Evolutionary conservation across 30 jellyfish, hydroid and myxozoan species (phyloP).

Genomic region (Hydra vulgaris): DNA sequence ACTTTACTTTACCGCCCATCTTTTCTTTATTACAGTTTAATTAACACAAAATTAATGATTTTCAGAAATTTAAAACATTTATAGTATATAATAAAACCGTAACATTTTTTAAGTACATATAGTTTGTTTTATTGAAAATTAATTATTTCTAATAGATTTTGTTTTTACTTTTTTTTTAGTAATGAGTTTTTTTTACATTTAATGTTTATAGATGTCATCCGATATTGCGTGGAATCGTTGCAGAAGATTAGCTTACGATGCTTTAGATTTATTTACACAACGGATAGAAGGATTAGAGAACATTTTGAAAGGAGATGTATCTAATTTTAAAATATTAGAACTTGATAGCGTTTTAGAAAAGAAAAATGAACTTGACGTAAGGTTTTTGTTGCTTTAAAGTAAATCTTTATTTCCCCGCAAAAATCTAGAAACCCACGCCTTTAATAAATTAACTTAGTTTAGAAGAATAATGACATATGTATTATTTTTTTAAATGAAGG

Average conservation of each 20-base stretch:
- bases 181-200: neutral
- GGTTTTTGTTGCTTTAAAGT: neutral
- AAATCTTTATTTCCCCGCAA: too few species aligned
- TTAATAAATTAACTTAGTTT: too few species aligned
- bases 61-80: too few species aligned
- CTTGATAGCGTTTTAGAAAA: slow-evolving; percentile 47
- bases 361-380: slow-evolving; percentile 40
- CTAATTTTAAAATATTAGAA: slow-evolving; percentile 23
- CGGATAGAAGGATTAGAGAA: slow-evolving; percentile 44
- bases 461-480: too few species aligned
- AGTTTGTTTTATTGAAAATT: too few species aligned
- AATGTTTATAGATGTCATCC: slow-evolving; percentile 3
- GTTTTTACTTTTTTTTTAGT: neutral
- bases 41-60: too few species aligned
- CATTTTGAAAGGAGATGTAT: slow-evolving; percentile 28
- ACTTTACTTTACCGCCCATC: too few species aligned
- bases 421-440: too few species aligned
- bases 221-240: slow-evolving; percentile 29
- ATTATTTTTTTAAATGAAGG: neutral
- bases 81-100: too few species aligned
- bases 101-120: too few species aligned
- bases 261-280: slow-evolving; percentile 27
- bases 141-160: too few species aligned
- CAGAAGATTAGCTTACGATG: slow-evolving; percentile 16
- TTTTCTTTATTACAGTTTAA: too few species aligned